Evolutionary conservation across 2,888 invertebrate genomes (phyloP).

Genomic region (Xiphydria camelus): DNA sequence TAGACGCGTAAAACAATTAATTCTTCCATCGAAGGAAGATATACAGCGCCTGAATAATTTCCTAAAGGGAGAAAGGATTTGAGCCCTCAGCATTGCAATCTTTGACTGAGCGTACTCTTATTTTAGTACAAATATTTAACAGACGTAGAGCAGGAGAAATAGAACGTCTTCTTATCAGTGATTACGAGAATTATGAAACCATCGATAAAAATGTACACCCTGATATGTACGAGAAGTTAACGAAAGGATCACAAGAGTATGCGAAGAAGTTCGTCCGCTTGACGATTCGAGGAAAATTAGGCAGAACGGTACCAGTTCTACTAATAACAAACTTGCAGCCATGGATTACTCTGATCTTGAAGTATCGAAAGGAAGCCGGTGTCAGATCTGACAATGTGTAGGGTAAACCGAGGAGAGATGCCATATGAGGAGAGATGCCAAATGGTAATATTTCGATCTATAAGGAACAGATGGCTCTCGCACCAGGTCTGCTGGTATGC

Average conservation of each 20-base stretch:
- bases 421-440: too few species aligned
- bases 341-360: constrained; percentile 16
- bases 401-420: too few species aligned
- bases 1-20: constrained; percentile 10
- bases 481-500: too few species aligned
- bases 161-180: constrained; percentile 16
- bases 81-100: constrained; percentile 12
- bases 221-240: constrained; percentile 17
- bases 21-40: constrained; percentile 16
- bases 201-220: constrained; percentile 18
- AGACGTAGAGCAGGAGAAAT: too few species aligned
- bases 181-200: constrained; percentile 17
- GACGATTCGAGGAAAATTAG: too few species aligned
- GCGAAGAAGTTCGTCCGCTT: constrained; percentile 20
- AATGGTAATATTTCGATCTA: too few species aligned
- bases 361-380: constrained; percentile 18
- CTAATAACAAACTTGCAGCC: constrained; percentile 18
- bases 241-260: constrained; percentile 10
- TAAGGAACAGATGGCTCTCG: too few species aligned
- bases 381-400: constrained; percentile 16
- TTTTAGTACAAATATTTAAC: constrained; percentile 22
- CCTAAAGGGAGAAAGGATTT: constrained; percentile 10
- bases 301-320: constrained; percentile 25
- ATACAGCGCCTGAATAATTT: constrained; percentile 13
- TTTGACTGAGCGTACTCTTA: constrained; percentile 15